These are phyloP conservation scores for Lymantria monacha DNA, from an alignment of 2,888 invertebrate genomes.

Conservation along the genomic window DNA sequence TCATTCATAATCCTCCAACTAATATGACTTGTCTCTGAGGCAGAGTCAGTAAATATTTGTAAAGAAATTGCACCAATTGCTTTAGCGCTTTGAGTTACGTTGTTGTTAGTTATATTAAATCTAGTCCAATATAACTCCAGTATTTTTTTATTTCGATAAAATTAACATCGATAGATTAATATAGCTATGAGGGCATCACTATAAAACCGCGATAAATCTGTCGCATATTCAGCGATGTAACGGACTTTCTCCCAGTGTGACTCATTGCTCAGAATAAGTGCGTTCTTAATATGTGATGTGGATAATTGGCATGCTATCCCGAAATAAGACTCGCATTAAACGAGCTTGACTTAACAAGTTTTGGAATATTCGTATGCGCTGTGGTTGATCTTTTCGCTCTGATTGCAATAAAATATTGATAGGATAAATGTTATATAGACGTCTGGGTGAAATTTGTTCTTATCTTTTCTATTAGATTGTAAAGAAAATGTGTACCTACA, in stretches of 20 bases:
- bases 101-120: too few species aligned
- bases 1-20: too few species aligned
- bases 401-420: background rate
- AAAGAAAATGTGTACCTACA: too few species aligned
- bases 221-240: constrained; percentile 81
- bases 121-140: too few species aligned
- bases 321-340: constrained; percentile 62
- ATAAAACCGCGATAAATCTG: constrained; percentile 76
- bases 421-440: background rate
- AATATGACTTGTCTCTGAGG: too few species aligned
- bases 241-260: constrained; percentile 77
- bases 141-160: too few species aligned
- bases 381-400: background rate
- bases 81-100: too few species aligned
- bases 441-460: too few species aligned
- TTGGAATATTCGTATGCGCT: background rate
- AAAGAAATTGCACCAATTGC: too few species aligned
- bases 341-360: constrained; percentile 32
- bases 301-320: constrained; percentile 77
- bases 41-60: too few species aligned
- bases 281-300: constrained; percentile 74
- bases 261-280: constrained; percentile 78
- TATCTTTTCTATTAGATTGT: too few species aligned
- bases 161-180: constrained; percentile 30
- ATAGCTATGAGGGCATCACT: constrained; percentile 42